Conservation (phyloP, 2,888 invertebrate species). For the Mythimna loreyi region DNA sequence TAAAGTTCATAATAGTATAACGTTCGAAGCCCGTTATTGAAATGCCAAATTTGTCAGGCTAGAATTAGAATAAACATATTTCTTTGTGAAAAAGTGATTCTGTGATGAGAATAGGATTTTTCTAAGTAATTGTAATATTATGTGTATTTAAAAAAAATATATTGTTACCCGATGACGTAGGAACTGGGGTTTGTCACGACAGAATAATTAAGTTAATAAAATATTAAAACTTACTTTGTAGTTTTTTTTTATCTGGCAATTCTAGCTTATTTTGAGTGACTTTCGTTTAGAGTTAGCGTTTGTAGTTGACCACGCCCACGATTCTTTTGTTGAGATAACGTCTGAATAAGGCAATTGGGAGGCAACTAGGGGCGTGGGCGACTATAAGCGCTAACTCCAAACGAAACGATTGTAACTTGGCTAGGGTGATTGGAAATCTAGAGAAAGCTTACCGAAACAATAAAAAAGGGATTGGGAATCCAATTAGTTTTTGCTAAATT, state of each 20-base stretch:
- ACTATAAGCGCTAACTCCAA: too few species aligned
- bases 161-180: constrained; percentile 31
- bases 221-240: constrained; percentile 34
- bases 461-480: too few species aligned
- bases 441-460: too few species aligned
- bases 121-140: constrained; percentile 51
- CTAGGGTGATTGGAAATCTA: too few species aligned
- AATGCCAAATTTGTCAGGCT: constrained; percentile 63
- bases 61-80: constrained; percentile 28
- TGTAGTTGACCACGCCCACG: too few species aligned
- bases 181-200: constrained; percentile 23
- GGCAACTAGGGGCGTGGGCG: too few species aligned
- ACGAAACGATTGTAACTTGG: too few species aligned
- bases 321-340: too few species aligned
- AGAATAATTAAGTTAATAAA: constrained; percentile 47
- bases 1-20: constrained; percentile 52
- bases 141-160: constrained; percentile 31
- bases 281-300: too few species aligned
- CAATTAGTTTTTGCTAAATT: too few species aligned
- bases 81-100: constrained; percentile 47
- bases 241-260: constrained; percentile 2
- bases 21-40: constrained; percentile 44
- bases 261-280: too few species aligned
- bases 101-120: constrained; percentile 60
- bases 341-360: too few species aligned